Evolutionary conservation across 2,888 invertebrate genomes (phyloP), one percentile per base, ranked within the genome.

Genomic region (Pemphredon lugubris): DNA sequence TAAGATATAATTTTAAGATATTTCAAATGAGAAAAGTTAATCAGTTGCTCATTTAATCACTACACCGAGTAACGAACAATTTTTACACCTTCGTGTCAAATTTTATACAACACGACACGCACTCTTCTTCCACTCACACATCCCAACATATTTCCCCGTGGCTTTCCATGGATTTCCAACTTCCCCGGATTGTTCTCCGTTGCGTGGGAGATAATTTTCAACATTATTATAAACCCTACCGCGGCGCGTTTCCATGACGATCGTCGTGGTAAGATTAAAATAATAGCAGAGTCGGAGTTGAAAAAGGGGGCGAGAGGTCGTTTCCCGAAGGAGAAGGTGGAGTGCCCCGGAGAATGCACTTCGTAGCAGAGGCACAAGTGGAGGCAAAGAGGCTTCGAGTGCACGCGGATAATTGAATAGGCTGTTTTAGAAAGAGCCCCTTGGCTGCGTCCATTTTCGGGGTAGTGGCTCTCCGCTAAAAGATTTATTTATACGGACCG

Each of bases 321-420:
- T 54, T 63, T 37, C 72, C 39, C 63, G 57, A 32, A 39, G 72
- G 57, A 65, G 69, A 47, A 58, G 73, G 26, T 65, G 48, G 34
- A 65, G 65, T 57, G 34, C 50, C 16, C 39, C 23, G 21, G 55
- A 71, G 70, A 71, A 73, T 58, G 61, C 65, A 73, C 73, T 74
- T 34, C 20, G 47, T 26, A 54, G 60, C 42, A 26, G 57, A 64
- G 69, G 42, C 45, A 55, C 63, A 65, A 74, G 77, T 70, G 70
- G 66, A 59, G 42, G 64, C 37, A 57, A 66, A 73, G 73, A 70
- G 73, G 76, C 59, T 67, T 72, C 69, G 74, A 74, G 69, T 77
- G 72, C 55, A 66, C 69, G 55, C 34, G 68, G 67, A 65, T 79
- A 76, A 79, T 79, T 74, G 74, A 74, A 74, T 74, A 50, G 73